Conservation (phyloP, 2,888 invertebrate genomes). For the Ferrisia virgata region DNA sequence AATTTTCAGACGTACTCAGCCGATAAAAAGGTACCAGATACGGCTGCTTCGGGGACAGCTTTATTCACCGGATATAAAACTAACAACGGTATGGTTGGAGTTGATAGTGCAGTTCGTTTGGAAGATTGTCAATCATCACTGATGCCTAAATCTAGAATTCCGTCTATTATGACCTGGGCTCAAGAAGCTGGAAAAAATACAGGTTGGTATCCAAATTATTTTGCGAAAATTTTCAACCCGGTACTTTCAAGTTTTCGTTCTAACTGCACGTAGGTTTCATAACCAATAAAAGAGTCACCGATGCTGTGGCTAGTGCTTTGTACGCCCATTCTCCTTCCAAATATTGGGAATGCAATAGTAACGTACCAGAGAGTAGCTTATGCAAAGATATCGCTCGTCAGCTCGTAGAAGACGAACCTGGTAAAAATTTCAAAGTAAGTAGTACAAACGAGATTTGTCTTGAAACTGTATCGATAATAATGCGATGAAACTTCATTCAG, state of each 20-base stretch:
- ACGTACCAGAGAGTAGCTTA: constrained; percentile 67
- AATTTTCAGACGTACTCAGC: constrained; percentile 51
- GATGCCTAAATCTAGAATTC: constrained; percentile 47
- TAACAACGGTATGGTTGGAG: constrained; percentile 50
- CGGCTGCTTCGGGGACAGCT: constrained; percentile 51
- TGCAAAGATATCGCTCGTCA: constrained; percentile 77
- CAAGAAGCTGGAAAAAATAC: constrained; percentile 50
- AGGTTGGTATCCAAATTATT: too few species aligned
- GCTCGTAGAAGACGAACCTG: constrained; percentile 72
- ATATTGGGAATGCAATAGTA: constrained; percentile 75
- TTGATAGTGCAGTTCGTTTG: constrained; percentile 49
- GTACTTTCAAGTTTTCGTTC: neutral
- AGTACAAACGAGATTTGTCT: neutral
- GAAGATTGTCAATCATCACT: constrained; percentile 49
- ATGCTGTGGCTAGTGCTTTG: constrained; percentile 73
- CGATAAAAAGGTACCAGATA: constrained; percentile 51
- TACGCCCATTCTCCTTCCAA: constrained; percentile 72
- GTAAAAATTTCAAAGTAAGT: constrained; percentile 68
- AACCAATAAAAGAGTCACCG: constrained; percentile 73
- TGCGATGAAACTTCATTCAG: constrained; percentile 53
- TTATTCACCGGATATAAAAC: constrained; percentile 51
- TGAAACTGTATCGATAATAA: neutral
- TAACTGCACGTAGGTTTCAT: constrained; percentile 62
- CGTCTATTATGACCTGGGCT: constrained; percentile 50
- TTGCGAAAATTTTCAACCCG: neutral